phyloP scores from a whole-genome alignment of 2,888 invertebrate genomes.

The Leucophora obtusa region DNA sequence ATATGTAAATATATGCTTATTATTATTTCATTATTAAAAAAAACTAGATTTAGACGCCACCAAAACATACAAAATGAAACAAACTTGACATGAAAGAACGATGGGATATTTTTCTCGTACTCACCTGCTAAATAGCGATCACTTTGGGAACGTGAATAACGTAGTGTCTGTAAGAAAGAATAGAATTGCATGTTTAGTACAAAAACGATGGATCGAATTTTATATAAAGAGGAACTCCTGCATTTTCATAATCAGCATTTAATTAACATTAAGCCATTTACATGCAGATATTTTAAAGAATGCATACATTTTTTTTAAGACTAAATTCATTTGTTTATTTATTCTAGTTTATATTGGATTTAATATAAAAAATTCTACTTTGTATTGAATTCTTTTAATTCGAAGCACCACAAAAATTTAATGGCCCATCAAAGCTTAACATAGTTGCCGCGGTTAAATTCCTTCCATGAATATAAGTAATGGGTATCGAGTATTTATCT shows the following conservation, averaged over 20 bases:
- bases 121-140: slow-evolving; percentile 79
- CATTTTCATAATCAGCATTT: slow-evolving; percentile 68
- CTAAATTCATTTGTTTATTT: not conserved
- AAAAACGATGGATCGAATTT: slow-evolving; percentile 39
- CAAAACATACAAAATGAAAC: slow-evolving; percentile 10
- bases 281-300: not conserved
- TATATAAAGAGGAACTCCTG: slow-evolving; percentile 47
- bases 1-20: slow-evolving; percentile 48
- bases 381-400: too few species aligned
- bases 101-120: slow-evolving; percentile 64
- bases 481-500: too few species aligned
- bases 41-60: slow-evolving; percentile 54
- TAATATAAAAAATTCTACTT: too few species aligned
- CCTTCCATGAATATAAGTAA: too few species aligned
- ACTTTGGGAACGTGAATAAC: slow-evolving; percentile 79
- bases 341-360: too few species aligned
- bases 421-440: too few species aligned
- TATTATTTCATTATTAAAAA: slow-evolving; percentile 38
- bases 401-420: too few species aligned
- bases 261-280: slow-evolving; percentile 52
- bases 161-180: slow-evolving; percentile 73
- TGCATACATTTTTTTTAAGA: not conserved
- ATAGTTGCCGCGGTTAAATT: too few species aligned
- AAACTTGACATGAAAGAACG: slow-evolving; percentile 32
- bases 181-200: slow-evolving; percentile 48